These are phyloP conservation scores for Diploscapter pachys DNA, from an alignment of 1,140 invertebrate species.

Conservation along the genomic window DNA sequence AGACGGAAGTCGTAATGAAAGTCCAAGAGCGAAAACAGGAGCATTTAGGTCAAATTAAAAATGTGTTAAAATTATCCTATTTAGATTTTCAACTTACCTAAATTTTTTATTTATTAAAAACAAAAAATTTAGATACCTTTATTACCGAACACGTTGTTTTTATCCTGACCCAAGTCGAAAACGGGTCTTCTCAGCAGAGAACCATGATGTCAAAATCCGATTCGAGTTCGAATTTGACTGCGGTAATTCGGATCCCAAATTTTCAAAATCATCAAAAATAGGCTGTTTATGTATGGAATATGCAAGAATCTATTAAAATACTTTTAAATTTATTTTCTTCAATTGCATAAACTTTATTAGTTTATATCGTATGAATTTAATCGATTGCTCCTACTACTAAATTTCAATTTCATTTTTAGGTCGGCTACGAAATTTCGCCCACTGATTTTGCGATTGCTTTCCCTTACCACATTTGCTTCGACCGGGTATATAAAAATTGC, in stretches of 20 bases:
- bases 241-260: conserved; percentile 5
- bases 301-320: no score
- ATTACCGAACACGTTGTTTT: conserved; percentile 56
- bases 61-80: not conserved
- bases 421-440: conserved; percentile 26
- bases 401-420: conserved; percentile 7
- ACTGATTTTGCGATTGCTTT: conserved; percentile 57
- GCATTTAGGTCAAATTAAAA: conserved; percentile 35
- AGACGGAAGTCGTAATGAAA: conserved; percentile 58
- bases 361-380: not conserved
- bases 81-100: conserved; percentile 1
- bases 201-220: conserved; percentile 23
- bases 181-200: conserved; percentile 10
- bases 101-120: not conserved
- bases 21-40: conserved; percentile 55
- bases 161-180: conserved; percentile 48
- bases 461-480: conserved; percentile 62
- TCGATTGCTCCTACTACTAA: not conserved
- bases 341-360: no score
- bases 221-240: conserved; percentile 23
- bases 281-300: no score
- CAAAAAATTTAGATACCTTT: conserved; percentile 38
- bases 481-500: conserved; percentile 26
- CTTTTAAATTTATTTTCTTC: no score
- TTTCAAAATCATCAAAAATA: not conserved